Conservation (phyloP, 2,888 invertebrate genomes). For the Euzetes globulus region DNA sequence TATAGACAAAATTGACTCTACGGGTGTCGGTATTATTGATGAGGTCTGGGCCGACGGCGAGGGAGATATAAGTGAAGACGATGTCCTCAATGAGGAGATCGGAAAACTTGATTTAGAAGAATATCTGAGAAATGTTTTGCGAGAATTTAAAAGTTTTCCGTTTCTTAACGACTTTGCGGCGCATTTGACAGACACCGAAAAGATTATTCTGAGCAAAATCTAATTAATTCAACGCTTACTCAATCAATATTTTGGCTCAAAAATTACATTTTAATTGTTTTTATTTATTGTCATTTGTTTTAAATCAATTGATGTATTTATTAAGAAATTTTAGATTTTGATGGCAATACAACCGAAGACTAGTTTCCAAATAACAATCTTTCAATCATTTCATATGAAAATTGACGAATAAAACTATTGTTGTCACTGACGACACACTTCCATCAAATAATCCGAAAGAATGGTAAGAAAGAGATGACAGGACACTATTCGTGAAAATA, state of each 20-base stretch:
- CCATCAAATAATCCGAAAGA: conserved; percentile 8
- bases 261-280: background rate
- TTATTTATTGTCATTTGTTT: no score
- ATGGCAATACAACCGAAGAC: no score
- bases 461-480: conserved; percentile 15
- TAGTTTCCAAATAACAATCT: no score
- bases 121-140: conserved; percentile 26
- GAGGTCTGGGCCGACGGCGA: conserved; percentile 24
- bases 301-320: no score
- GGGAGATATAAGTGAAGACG: conserved; percentile 32
- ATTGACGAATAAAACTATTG: background rate
- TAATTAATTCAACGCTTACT: background rate
- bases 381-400: background rate
- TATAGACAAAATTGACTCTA: conserved; percentile 1
- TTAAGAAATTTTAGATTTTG: no score
- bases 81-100: conserved; percentile 35
- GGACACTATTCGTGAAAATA: background rate
- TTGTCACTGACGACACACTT: conserved; percentile 1
- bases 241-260: background rate
- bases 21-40: conserved; percentile 11
- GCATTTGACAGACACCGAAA: conserved; percentile 35
- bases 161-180: conserved; percentile 33
- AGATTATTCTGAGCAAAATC: conserved; percentile 28
- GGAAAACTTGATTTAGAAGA: conserved; percentile 34
- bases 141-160: conserved; percentile 27